phyloP scores from a whole-genome alignment of 2,113 vertebrate genomes.

The Laticauda laticaudata region DNA sequence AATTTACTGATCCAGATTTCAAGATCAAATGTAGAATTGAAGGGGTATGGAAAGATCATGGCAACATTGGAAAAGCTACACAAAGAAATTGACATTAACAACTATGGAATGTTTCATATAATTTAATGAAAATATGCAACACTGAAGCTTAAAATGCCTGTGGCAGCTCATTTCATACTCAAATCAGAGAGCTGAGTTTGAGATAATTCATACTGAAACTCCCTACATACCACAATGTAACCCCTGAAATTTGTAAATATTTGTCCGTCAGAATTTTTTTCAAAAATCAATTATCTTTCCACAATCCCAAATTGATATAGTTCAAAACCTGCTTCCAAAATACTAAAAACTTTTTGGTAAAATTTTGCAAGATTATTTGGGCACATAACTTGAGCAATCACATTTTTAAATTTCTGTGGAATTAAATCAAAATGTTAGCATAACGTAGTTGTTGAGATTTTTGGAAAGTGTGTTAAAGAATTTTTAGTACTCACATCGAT shows the following conservation, averaged over 20 bases:
- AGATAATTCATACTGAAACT: background rate
- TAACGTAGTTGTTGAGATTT: background rate
- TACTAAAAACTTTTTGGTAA: background rate
- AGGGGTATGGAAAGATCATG: background rate
- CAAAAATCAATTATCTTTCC: background rate
- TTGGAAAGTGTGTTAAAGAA: background rate
- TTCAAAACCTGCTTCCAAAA: background rate
- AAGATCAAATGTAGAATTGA: background rate
- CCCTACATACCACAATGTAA: background rate
- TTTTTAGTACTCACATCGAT: constrained; percentile 81
- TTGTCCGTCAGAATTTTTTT: background rate
- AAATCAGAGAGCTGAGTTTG: background rate
- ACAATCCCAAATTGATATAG: background rate
- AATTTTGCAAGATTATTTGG: background rate
- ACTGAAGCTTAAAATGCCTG: background rate
- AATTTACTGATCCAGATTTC: background rate
- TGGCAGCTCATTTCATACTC: background rate
- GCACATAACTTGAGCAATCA: background rate
- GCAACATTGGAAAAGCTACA: background rate
- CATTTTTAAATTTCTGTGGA: background rate
- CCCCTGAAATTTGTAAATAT: background rate
- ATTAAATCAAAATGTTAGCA: background rate
- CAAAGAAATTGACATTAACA: background rate
- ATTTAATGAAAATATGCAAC: background rate
- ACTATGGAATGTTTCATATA: background rate